Percentiles rank a stretch among this genome's conserved stretches.
Evolutionary conservation across 2,888 invertebrate genomes (phyloP).

Genomic region (Chirona hameri): DNA sequence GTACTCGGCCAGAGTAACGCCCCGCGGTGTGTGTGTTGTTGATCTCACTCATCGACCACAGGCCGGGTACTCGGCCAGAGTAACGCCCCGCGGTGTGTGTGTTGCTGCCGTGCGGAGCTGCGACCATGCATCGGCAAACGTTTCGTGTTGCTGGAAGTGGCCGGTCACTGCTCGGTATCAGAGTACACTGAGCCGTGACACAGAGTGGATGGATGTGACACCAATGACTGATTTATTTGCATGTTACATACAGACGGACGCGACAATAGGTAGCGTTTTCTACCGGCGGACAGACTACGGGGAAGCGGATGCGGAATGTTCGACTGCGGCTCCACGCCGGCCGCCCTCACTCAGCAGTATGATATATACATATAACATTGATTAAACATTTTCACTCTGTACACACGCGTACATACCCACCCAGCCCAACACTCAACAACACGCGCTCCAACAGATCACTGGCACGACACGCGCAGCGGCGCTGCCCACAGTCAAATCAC

Average conservation of each 20-base stretch:
- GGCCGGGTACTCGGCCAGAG: no score
- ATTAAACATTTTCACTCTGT: not conserved
- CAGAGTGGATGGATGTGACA: not conserved
- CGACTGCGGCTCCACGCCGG: not conserved
- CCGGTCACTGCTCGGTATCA: no score
- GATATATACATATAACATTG: not conserved
- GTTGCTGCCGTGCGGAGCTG: no score
- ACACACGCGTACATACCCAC: not conserved
- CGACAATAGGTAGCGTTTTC: not conserved
- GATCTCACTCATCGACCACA: no score
- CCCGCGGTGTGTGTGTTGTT: no score
- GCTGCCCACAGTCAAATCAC: not conserved
- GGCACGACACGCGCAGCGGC: not conserved
- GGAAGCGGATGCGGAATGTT: not conserved
- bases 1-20: no score
- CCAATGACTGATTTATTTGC: not conserved
- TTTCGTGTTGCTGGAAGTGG: no score
- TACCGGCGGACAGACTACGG: not conserved
- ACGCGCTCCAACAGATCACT: not conserved
- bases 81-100: no score
- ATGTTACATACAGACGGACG: not conserved
- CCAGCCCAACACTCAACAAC: not conserved
- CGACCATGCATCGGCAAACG: no score
- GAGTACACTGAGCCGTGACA: no score
- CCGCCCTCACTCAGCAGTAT: not conserved